Conservation (phyloP, 2,888 invertebrate species). For the Brachyptera putata region DNA sequence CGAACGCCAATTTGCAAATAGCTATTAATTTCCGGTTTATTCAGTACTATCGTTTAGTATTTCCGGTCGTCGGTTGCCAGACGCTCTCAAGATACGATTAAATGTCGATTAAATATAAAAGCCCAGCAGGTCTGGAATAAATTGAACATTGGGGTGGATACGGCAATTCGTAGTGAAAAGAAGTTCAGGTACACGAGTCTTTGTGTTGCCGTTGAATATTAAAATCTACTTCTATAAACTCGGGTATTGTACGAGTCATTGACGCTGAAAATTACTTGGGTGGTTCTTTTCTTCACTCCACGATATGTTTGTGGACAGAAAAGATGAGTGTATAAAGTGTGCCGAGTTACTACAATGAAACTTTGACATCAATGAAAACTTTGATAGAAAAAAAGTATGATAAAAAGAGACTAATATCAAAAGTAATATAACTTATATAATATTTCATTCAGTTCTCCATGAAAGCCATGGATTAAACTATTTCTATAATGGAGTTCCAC, state of each 20-base stretch:
- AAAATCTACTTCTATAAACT: no score
- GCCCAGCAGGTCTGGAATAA: background rate
- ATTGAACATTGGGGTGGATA: no score
- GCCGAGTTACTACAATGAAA: background rate
- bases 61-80: background rate
- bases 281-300: background rate
- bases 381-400: background rate
- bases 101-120: background rate
- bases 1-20: constrained; percentile 4
- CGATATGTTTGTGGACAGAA: constrained; percentile 6
- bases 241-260: no score
- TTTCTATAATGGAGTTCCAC: no score
- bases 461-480: no score
- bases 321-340: constrained; percentile 5
- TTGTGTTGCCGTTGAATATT: constrained; percentile 4
- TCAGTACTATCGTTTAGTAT: background rate
- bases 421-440: no score
- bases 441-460: no score
- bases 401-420: no score
- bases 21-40: constrained; percentile 3
- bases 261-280: no score
- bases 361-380: background rate
- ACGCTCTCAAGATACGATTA: background rate
- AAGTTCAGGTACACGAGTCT: no score
- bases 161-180: no score